Evolutionary conservation across 2,113 vertebrate genomes (phyloP).

Genomic region (Peromyscus polionotus): DNA sequence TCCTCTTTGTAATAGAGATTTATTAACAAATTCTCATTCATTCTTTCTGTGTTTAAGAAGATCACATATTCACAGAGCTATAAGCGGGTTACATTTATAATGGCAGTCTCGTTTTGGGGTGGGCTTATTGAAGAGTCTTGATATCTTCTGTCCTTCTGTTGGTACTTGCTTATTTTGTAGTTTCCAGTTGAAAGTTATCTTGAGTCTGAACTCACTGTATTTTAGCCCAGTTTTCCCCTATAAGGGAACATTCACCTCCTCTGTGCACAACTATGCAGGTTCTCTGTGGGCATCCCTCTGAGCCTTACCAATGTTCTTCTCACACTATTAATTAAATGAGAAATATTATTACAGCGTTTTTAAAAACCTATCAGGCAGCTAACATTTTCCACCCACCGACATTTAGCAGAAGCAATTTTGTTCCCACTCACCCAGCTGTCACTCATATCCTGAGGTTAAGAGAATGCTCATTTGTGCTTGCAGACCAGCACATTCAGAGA

Average conservation of each 20-base stretch:
- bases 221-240: neutral
- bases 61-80: neutral
- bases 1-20: neutral
- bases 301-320: conserved; percentile 41
- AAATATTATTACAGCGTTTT: conserved; percentile 75
- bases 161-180: neutral
- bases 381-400: conserved; percentile 53
- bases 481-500: neutral
- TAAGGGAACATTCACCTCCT: neutral
- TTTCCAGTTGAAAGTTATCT: neutral
- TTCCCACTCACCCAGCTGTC: conserved; percentile 62
- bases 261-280: neutral
- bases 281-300: neutral
- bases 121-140: neutral
- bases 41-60: conserved; percentile 11
- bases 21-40: neutral
- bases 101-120: neutral
- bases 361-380: conserved; percentile 55
- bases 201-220: neutral
- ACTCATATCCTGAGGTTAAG: conserved; percentile 4
- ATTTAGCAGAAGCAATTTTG: conserved; percentile 65
- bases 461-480: conserved; percentile 51
- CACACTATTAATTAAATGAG: conserved; percentile 70
- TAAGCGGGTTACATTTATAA: neutral
- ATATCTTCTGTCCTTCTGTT: neutral